Conservation (phyloP, 2,888 invertebrate species). For the Scaptomyza cyrtandrae region DNA sequence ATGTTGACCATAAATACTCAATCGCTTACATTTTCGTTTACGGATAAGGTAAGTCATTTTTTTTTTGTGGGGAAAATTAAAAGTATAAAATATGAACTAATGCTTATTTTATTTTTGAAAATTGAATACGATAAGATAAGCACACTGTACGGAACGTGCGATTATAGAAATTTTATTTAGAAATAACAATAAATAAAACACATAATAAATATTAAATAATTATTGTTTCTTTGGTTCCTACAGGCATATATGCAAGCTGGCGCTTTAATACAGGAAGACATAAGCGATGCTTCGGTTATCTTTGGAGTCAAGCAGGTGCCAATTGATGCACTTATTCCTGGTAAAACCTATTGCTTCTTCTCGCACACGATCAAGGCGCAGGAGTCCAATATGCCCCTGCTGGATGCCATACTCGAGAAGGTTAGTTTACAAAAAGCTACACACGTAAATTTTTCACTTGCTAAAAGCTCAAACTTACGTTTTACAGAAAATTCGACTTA, state of each 20-base stretch:
- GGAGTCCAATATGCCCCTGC: conserved; percentile 97
- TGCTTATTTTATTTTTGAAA: too few species aligned
- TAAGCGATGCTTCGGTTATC: conserved; percentile 97
- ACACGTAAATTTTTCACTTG: not conserved
- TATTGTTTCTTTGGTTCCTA: not conserved
- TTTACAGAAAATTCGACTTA: conserved; percentile 92
- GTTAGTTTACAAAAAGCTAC: conserved; percentile 38
- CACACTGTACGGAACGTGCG: not conserved
- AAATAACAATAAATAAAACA: too few species aligned
- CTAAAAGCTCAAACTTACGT: not conserved
- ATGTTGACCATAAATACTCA: conserved; percentile 11
- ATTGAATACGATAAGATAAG: conserved; percentile 12
- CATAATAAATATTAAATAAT: not conserved
- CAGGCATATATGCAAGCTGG: conserved; percentile 96
- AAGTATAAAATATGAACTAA: conserved; percentile 16
- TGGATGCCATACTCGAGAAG: conserved; percentile 98
- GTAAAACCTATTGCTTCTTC: conserved; percentile 99
- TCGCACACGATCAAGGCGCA: conserved; percentile 99
- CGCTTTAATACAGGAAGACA: conserved; percentile 97
- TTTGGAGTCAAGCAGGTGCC: conserved; percentile 97
- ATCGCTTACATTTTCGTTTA: conserved; percentile 8
- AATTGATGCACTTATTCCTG: conserved; percentile 94
- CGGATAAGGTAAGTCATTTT: conserved; percentile 1
- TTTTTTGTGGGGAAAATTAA: conserved; percentile 4
- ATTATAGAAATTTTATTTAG: too few species aligned